Evolutionary conservation across 2,797 vertebrate genomes (phyloP).

Genomic region (Somateria mollissima): DNA sequence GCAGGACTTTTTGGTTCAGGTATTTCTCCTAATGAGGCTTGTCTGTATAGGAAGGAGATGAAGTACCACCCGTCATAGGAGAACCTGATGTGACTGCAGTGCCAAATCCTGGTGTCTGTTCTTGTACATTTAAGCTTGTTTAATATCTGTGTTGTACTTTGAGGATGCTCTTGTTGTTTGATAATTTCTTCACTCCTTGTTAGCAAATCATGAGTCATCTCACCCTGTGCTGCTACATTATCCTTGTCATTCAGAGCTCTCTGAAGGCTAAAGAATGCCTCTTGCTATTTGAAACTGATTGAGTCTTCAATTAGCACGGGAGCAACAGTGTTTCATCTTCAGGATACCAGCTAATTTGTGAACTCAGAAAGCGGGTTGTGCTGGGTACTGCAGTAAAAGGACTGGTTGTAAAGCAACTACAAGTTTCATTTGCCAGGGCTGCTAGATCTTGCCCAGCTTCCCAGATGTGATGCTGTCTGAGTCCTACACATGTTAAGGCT

Average conservation of each 20-base stretch:
- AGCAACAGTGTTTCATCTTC: not conserved
- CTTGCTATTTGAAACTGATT: not conserved
- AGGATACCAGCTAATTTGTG: not conserved
- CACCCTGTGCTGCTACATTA: not conserved
- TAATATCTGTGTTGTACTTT: not conserved
- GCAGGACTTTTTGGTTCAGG: not conserved
- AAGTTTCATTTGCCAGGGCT: not conserved
- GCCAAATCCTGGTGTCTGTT: not conserved
- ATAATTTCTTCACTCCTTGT: slow-evolving; percentile 2
- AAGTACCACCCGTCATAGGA: not conserved
- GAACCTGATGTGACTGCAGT: not conserved
- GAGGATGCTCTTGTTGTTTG: not conserved
- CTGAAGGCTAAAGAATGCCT: not conserved
- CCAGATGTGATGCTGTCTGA: not conserved
- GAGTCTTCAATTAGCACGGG: not conserved
- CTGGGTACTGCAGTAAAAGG: not conserved
- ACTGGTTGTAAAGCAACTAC: not conserved
- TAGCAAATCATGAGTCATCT: not conserved
- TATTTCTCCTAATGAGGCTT: not conserved
- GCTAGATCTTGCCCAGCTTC: not conserved
- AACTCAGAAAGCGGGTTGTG: not conserved
- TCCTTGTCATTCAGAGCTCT: not conserved
- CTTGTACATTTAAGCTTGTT: not conserved
- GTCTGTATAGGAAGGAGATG: not conserved
- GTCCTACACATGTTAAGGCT: not conserved